Conservation (phyloP, 2,888 invertebrate species). For the Hydrotaea cyrtoneurina region DNA sequence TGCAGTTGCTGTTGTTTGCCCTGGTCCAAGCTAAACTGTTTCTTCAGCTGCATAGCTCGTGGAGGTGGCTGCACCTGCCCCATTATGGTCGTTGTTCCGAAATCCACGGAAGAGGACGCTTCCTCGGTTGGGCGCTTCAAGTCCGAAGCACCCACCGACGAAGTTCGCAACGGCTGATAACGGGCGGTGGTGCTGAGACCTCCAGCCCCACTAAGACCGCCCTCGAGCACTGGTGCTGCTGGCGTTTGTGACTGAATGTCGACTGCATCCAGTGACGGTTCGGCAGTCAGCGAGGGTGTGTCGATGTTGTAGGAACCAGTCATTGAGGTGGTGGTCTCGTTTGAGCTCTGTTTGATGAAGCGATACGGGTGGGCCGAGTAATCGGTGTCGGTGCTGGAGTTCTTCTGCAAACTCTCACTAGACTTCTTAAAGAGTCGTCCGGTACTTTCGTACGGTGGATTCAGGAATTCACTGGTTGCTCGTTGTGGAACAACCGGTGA, state of each 20-base stretch:
- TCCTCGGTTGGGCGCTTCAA: constrained; percentile 71
- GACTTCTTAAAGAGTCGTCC: constrained; percentile 79
- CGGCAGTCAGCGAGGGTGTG: constrained; percentile 79
- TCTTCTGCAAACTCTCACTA: constrained; percentile 80
- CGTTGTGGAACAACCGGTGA: constrained; percentile 75
- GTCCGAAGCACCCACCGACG: constrained; percentile 77
- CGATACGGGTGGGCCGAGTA: constrained; percentile 81
- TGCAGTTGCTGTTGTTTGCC: constrained; percentile 74
- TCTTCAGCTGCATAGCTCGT: constrained; percentile 79
- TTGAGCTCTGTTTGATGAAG: constrained; percentile 81
- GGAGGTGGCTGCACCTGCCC: constrained; percentile 73
- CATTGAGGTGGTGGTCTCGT: constrained; percentile 81
- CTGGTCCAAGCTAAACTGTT: constrained; percentile 81
- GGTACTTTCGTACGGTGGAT: constrained; percentile 77
- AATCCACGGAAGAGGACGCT: constrained; percentile 72
- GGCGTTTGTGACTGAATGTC: constrained; percentile 69
- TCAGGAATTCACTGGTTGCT: constrained; percentile 78
- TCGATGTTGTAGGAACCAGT: constrained; percentile 81
- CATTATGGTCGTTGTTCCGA: constrained; percentile 71
- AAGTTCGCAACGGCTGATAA: constrained; percentile 77
- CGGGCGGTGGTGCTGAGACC: constrained; percentile 71
- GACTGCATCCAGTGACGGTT: constrained; percentile 79
- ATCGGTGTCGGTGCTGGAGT: constrained; percentile 81
- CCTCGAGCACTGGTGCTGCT: constrained; percentile 56
- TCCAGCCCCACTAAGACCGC: constrained; percentile 66